Evolutionary conservation across 2,888 invertebrate species (phyloP), one percentile per base, ranked within the genome.

Genomic region (Zaprionus obscuricornis): DNA sequence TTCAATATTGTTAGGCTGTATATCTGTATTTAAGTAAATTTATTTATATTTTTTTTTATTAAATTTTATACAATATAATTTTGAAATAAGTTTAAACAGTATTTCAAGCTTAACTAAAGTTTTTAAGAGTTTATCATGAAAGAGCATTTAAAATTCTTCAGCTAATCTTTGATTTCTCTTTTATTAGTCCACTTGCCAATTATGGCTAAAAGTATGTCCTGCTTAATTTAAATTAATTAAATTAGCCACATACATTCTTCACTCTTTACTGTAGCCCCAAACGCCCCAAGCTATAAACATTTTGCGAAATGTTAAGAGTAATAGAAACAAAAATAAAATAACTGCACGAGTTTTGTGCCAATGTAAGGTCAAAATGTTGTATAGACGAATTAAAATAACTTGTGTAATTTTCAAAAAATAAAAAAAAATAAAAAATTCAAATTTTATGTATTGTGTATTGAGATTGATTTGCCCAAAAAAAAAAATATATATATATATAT

Each of bases 211-310:
- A 54, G 63, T 27, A 46, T 42, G 29, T 42, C 52, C 71, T 66
- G 64, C 22, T 54, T 31, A 65, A 56, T 42, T 52, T 74, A 68
- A 74, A 66, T 71, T 54, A 79, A 64, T 72, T 58, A 51, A 51
- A 33, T 55, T 18, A 39, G 18, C 20, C 6, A 34, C 34, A 11
- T 34, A 17, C 13, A 13, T 34, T n/a, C 10, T 18, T 13, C 45
- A 33, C 40, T 43, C 54, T 46, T 37, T 5, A 46, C 22, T 8
- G 27, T 31, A 20, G 27, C 46, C 11, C n/a, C n/a, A n/a, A 10
- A 43, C 22, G 20, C 16, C 22, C 40, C 26, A 42, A 26, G 33
- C 20, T 17, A 33, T 10, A 27, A 34, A 13, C 17, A 10, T 14
- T 45, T 46, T 50, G 40, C 42, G 24, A 54, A 47, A 51, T 50